Conservation (phyloP, 2,888 invertebrate species). For the Acronicta leporina region DNA sequence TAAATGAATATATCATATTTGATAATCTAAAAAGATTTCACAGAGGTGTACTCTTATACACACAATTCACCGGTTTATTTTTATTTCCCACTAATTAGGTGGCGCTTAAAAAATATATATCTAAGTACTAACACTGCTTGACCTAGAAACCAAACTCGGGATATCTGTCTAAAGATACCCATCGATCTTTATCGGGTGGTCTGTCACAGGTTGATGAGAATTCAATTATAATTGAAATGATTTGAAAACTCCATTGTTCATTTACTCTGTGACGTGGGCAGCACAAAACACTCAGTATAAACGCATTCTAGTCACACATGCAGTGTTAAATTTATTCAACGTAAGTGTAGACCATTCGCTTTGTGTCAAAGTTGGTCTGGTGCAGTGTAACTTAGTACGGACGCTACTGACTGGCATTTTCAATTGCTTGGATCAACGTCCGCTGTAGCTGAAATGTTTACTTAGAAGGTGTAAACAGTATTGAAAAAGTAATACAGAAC, state of each 20-base stretch:
- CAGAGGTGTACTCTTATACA: no score
- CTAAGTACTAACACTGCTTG: no score
- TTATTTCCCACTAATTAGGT: no score
- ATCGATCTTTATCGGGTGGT: no score
- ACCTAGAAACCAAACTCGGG: no score
- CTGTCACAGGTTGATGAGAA: not conserved
- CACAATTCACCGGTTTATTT: no score
- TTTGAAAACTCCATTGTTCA: slow-evolving; percentile 12
- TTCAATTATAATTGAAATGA: not conserved
- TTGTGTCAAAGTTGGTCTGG: slow-evolving; percentile 64
- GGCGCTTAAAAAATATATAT: no score
- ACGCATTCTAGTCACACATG: slow-evolving; percentile 66
- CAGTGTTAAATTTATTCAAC: slow-evolving; percentile 63
- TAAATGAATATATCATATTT: no score
- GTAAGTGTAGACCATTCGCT: slow-evolving; percentile 64
- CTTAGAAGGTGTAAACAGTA: not conserved
- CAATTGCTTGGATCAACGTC: slow-evolving; percentile 40
- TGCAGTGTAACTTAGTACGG: slow-evolving; percentile 38
- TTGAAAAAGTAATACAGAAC: not conserved
- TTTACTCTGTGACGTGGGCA: slow-evolving; percentile 26
- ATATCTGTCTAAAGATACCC: no score
- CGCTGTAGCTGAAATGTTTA: slow-evolving; percentile 8
- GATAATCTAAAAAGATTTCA: no score
- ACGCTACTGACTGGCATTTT: slow-evolving; percentile 47
- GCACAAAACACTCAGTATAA: slow-evolving; percentile 43